Base-by-base conservation (phyloP, 2,113 vertebrate species). In the Tauraco erythrolophus region DNA sequence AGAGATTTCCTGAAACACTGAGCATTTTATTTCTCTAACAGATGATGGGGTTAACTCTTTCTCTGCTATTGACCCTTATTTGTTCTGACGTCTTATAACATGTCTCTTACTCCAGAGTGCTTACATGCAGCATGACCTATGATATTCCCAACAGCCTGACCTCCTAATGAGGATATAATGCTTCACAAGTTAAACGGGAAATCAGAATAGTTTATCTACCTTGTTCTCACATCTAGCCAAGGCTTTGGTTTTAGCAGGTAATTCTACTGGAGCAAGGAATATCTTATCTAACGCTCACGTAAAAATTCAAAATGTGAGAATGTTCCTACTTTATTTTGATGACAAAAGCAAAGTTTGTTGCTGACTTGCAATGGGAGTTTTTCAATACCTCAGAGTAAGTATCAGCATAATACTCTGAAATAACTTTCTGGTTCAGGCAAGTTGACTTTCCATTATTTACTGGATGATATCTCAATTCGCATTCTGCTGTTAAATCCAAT, bases 401-500 rank as follows among this genome's bases (percentile, higher is more conserved):
- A 95, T 85, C 75, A 91, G 60, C 79, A 53, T 93, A 96, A 92
- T 82, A 74, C 62, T 72, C 62, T 39, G 72, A 72, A 96, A 95
- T 90, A 72, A 90, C 88, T 93, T 96, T 87, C 84, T 96, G 93
- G 89, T 91, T 92, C 74, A 92, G 89, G 69, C 80, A 82, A 87
- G 83, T 93, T 95, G 84, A 28, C 61, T 93, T 94, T 89, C 84
- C 72, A 87, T 91, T 95, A 89, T 96, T 96, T 89, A 68, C 87
- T 71, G 84, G 87, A 39, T 89, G 84, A 91, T 82, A 89, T 28
- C 3, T 0, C 74, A 94, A 33, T 89, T 96, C 87, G 87, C 91
- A 86, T 84, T 87, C 77, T n/a, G 70, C 83, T 96, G 93, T 95
- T 94, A 97, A 94, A 91, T 95, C 94, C 92, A 91, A 48, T 95